phyloP scores from a whole-genome alignment of 2,888 invertebrate species.

The Clostera curtula region DNA sequence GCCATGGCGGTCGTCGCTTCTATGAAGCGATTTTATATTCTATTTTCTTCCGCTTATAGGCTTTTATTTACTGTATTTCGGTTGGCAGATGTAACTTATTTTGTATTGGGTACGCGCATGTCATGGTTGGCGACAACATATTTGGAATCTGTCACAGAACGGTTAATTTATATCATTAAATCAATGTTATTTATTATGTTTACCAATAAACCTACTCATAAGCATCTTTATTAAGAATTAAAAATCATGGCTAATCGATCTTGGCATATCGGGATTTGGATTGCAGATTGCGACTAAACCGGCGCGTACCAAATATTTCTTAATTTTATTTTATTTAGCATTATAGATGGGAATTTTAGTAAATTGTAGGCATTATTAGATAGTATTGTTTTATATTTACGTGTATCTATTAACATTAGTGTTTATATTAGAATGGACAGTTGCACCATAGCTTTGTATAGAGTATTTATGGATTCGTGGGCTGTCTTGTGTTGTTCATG shows the following conservation, averaged over 20 bases:
- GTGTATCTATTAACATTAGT: constrained; percentile 37
- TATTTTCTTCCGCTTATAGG: constrained; percentile 16
- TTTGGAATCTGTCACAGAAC: no score
- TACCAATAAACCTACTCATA: no score
- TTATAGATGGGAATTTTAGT: constrained; percentile 41
- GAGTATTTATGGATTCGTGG: constrained; percentile 26
- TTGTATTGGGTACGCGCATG: no score
- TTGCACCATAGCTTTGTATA: constrained; percentile 40
- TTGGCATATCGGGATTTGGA: no score
- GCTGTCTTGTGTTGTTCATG: constrained; percentile 28
- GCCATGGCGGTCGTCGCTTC: constrained; percentile 57
- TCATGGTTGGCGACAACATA: no score
- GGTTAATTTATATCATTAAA: constrained; percentile 34
- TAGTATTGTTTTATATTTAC: constrained; percentile 41
- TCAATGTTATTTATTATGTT: constrained; percentile 32
- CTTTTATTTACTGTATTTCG: constrained; percentile 16
- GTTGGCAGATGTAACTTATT: constrained; percentile 19
- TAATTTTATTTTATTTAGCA: no score
- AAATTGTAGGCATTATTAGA: constrained; percentile 47
- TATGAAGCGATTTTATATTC: constrained; percentile 48
- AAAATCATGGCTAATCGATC: no score
- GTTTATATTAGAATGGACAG: constrained; percentile 39
- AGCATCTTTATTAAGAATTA: no score
- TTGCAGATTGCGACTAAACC: no score
- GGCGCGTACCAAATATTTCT: no score